Evolutionary conservation across 37 sponge, comb jelly and placozoan genomes (phyloP).

Genomic region (Crambe crambe): DNA sequence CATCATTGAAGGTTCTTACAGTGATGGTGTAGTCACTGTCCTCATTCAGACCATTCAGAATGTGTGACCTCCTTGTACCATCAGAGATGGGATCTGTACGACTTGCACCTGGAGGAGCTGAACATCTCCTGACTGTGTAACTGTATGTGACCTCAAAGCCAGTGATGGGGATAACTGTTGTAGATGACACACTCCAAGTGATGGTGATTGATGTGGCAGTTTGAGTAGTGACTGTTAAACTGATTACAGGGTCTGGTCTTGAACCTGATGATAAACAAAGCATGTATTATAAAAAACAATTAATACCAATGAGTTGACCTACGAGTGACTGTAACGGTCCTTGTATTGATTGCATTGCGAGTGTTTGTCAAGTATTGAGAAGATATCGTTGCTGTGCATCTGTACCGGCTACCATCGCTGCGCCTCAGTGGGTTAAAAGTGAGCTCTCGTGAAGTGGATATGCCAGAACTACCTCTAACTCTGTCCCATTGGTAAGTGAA

Average conservation of each 20-base stretch:
- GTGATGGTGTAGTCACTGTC: conserved; percentile 20
- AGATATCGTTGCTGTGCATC: no score
- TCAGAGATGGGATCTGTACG: neutral
- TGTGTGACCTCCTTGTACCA: neutral
- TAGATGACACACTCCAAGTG: neutral
- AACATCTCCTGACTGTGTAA: neutral
- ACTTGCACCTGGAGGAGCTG: neutral
- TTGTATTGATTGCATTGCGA: no score
- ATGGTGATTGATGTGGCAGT: neutral
- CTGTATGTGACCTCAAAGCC: neutral
- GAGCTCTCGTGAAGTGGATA: no score
- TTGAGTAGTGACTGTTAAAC: neutral
- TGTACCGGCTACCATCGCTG: no score
- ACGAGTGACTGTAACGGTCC: no score
- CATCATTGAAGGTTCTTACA: conserved; percentile 9
- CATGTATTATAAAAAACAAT: no score
- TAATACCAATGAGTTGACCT: no score
- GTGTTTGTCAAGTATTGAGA: no score
- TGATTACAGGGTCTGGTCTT: neutral
- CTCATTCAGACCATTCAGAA: conserved; percentile 1
- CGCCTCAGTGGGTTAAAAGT: no score
- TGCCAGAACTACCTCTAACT: no score
- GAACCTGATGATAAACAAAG: no score
- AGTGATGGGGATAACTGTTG: neutral
- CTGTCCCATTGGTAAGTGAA: no score